Base-by-base conservation (phyloP, 2,888 invertebrate genomes). In the Sclerodermus sp. region DNA sequence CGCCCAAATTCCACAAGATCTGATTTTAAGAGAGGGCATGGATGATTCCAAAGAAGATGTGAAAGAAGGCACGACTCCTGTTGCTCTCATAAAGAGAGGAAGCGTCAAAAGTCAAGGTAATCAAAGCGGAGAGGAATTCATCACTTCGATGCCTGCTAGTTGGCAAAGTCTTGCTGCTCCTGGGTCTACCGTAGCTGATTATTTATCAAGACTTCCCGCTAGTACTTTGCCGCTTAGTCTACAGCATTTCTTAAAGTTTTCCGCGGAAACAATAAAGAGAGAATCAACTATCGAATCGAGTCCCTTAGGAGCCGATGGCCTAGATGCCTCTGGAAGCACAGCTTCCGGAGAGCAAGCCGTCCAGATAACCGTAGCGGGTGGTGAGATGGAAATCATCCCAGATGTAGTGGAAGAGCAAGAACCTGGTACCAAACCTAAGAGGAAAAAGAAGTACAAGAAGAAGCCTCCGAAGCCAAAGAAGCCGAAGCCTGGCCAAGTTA, bases 381-480 rank as follows among this genome's bases (percentile, higher is more conserved):
- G 79, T 0, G 79, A 81, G 18, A 79, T 80, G 4, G 81, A 82
- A 49, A 77, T 79, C 12, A 79, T 82, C 40, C 80, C 79, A 1
- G 80, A 80, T n/a, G 71, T 77, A 1, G 71, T 71, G 0, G 73
- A 75, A 10, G 72, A 70, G 32, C 67, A 74, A 3, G 77, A 78
- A 36, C 60, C 77, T 0, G 76, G 74, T 0, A 65, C 71, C 6
- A 80, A 79, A 49, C 77, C 79, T 4, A 88, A 88, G 68, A 87
- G 88, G 73, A 90, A 89, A 81, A 88, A 89, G 80, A 89, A 88
- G 67, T 87, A 88, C 77, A 89, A 89, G 82, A 90, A 90, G 79
- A 90, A 90, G 75, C 86, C 89, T 0, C 85, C 88, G 1, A 89
- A 89, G 72, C 89, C 89, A 0, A 85, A 87, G 69, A 85, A 87